Evolutionary conservation across 2,888 invertebrate species (phyloP).

Genomic region (Anarsia innoxiella): DNA sequence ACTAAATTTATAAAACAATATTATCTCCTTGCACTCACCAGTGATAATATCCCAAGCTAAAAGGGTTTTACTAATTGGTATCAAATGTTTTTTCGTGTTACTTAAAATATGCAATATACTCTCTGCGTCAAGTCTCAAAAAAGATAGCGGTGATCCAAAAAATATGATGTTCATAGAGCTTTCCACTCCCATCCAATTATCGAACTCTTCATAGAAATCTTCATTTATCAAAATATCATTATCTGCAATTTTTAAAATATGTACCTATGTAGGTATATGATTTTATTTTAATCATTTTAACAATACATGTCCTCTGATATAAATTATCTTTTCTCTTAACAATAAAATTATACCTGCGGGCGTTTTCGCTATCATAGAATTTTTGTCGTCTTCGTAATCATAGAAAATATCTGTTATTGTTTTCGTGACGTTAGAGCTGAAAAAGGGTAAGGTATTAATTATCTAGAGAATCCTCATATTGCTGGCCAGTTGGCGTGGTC

Average conservation of each 20-base stretch:
- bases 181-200: slow-evolving; percentile 39
- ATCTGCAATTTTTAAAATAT: slow-evolving; percentile 29
- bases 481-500: no score
- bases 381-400: slow-evolving; percentile 59
- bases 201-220: slow-evolving; percentile 59
- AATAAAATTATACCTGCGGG: slow-evolving; percentile 51
- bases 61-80: slow-evolving; percentile 48
- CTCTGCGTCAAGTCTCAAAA: slow-evolving; percentile 57
- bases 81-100: slow-evolving; percentile 43
- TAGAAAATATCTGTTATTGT: slow-evolving; percentile 46
- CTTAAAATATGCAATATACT: slow-evolving; percentile 51
- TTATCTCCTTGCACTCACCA: no score
- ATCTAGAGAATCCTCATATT: no score
- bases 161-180: slow-evolving; percentile 61
- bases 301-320: background rate
- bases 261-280: background rate
- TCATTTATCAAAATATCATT: slow-evolving; percentile 36
- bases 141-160: slow-evolving; percentile 54
- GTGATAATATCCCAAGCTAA: slow-evolving; percentile 65
- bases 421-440: no score
- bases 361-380: slow-evolving; percentile 50
- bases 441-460: no score
- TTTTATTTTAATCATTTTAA: background rate
- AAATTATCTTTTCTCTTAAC: no score
- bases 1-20: no score